Conservation (phyloP, 2,888 invertebrate species). For the Sinelater perroti region DNA sequence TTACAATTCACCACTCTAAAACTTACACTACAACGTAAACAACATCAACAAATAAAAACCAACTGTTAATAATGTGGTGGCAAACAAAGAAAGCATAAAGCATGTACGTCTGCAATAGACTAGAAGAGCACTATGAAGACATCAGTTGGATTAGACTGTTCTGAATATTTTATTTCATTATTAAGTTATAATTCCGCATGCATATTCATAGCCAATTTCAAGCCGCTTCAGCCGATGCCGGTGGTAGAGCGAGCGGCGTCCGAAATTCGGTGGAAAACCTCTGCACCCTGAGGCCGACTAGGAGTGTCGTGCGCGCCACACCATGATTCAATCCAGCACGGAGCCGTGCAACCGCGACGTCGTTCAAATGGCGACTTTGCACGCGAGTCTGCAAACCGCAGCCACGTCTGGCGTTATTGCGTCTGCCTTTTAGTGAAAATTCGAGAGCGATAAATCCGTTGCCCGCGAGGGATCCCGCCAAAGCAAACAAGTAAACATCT, state of each 20-base stretch:
- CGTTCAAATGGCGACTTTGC: constrained; percentile 37
- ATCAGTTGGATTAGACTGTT: too few species aligned
- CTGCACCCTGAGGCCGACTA: constrained; percentile 9
- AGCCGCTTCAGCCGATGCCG: background rate
- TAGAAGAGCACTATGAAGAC: too few species aligned
- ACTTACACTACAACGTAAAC: too few species aligned
- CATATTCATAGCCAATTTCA: constrained; percentile 13
- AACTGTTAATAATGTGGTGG: too few species aligned
- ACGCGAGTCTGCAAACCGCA: constrained; percentile 34
- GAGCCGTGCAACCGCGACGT: constrained; percentile 33
- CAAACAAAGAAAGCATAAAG: too few species aligned
- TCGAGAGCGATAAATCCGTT: constrained; percentile 19
- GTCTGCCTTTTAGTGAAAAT: constrained; percentile 21
- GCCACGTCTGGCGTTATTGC: constrained; percentile 22
- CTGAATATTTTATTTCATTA: too few species aligned
- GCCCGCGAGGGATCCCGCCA: constrained; percentile 6
- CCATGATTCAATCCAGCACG: constrained; percentile 39
- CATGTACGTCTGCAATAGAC: too few species aligned
- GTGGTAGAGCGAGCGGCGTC: too few species aligned
- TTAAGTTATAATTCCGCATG: constrained; percentile 5
- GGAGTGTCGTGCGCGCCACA: constrained; percentile 37
- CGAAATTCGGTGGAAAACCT: constrained; percentile 21
- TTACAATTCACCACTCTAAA: too few species aligned
- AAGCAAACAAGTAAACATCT: constrained; percentile 22
- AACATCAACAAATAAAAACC: too few species aligned